Conservation (phyloP, 1,140 invertebrate genomes). For the Oncopodura yosiiana region DNA sequence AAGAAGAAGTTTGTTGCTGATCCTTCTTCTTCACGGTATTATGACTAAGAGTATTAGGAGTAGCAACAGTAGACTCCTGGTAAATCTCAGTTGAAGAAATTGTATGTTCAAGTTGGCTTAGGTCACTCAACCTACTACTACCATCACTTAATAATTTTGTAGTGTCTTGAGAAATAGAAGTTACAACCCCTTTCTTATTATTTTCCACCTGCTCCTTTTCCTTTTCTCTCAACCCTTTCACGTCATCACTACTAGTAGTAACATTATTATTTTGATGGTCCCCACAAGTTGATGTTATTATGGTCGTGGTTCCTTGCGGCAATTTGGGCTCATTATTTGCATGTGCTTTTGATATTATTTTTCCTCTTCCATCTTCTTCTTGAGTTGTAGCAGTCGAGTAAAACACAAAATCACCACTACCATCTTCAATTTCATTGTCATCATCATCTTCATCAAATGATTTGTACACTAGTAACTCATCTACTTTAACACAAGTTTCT, state of each 20-base stretch:
- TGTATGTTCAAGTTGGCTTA: constrained; percentile 14
- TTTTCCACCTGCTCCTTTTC: constrained; percentile 2
- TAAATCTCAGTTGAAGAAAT: too few relatives aligned
- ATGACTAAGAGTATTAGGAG: too few relatives aligned
- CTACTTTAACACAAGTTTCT: constrained; percentile 10
- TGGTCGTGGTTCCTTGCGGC: background rate
- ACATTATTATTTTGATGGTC: background rate
- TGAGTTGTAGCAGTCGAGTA: constrained; percentile 1
- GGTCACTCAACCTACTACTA: constrained; percentile 27
- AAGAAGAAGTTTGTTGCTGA: too few relatives aligned
- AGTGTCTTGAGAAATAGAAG: background rate
- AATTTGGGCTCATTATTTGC: background rate
- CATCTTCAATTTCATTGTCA: constrained; percentile 11
- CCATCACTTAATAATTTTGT: background rate
- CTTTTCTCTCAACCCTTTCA: background rate
- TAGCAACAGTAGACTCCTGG: too few relatives aligned
- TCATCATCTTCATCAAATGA: constrained; percentile 18
- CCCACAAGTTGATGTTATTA: background rate
- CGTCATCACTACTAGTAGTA: background rate
- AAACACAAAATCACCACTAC: constrained; percentile 17
- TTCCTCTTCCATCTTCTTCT: background rate
- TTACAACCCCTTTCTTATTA: constrained; percentile 13
- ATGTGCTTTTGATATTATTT: background rate
- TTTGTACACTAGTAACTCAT: constrained; percentile 10
- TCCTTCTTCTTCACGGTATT: too few relatives aligned